Conservation (phyloP, 1,140 invertebrate genomes). For the Aphaenogaster floridana region DNA sequence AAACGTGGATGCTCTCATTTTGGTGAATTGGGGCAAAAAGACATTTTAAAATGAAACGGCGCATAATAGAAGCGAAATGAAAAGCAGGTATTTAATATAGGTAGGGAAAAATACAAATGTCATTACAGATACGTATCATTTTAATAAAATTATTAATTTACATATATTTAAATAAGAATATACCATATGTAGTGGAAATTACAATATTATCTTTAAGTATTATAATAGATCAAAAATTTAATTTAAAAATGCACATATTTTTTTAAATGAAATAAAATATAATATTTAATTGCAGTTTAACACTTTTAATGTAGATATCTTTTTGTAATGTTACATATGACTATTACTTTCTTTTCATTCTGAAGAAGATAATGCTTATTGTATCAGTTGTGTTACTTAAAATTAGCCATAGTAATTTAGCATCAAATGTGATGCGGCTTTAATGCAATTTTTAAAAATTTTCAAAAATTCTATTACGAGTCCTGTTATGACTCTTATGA, state of each 20-base stretch:
- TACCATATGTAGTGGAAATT: background rate
- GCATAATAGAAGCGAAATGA: slow-evolving; percentile 14
- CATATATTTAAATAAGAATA: background rate
- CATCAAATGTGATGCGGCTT: background rate
- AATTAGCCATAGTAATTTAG: background rate
- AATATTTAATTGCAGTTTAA: background rate
- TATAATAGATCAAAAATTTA: background rate
- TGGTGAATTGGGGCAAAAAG: slow-evolving; percentile 64
- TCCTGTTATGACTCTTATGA: background rate
- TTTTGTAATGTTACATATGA: background rate
- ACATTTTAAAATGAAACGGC: slow-evolving; percentile 39
- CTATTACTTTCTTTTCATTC: background rate
- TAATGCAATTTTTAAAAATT: background rate
- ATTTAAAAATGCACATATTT: background rate
- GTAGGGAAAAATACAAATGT: background rate
- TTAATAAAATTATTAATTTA: slow-evolving; percentile 16
- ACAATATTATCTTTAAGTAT: slow-evolving; percentile 11
- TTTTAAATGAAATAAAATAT: background rate
- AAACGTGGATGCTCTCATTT: slow-evolving; percentile 5
- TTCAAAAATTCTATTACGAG: background rate
- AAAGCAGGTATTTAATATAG: slow-evolving; percentile 23
- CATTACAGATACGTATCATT: background rate
- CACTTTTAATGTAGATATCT: background rate
- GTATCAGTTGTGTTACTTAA: background rate
- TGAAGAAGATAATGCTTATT: background rate